These are phyloP conservation scores for Ooceraea biroi DNA, from an alignment of 1,140 invertebrate genomes.

Conservation along the genomic window DNA sequence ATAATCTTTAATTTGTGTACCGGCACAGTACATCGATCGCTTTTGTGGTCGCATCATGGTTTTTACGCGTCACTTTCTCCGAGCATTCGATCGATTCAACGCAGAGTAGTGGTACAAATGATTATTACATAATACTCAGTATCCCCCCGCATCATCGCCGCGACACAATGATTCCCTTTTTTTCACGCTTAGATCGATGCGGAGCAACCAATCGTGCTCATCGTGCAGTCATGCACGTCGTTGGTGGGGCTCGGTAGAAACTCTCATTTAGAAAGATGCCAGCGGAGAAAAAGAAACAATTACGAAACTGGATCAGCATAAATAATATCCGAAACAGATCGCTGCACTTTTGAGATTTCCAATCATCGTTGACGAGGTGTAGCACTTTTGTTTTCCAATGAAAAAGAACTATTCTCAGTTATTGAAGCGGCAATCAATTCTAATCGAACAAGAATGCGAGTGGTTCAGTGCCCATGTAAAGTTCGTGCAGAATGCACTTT, in stretches of 20 bases:
- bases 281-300: constrained; percentile 18
- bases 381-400: neutral
- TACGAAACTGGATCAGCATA: constrained; percentile 26
- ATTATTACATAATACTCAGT: constrained; percentile 33
- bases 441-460: neutral
- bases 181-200: constrained; percentile 24
- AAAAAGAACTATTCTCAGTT: neutral
- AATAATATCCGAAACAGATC: neutral
- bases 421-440: neutral
- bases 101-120: neutral
- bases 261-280: constrained; percentile 4
- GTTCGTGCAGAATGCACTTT: neutral
- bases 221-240: constrained; percentile 42
- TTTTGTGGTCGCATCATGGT: constrained; percentile 23
- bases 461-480: neutral
- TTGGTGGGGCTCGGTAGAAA: constrained; percentile 14
- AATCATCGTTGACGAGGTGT: neutral
- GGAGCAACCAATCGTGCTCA: constrained; percentile 33
- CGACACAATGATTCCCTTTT: constrained; percentile 20
- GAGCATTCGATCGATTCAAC: constrained; percentile 9
- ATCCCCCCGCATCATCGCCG: constrained; percentile 19
- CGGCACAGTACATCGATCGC: constrained; percentile 13
- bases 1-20: no score
- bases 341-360: constrained; percentile 15
- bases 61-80: constrained; percentile 42